phyloP scores from a whole-genome alignment of 35 echinoderm and acorn worm species.

The Antedon bifida region DNA sequence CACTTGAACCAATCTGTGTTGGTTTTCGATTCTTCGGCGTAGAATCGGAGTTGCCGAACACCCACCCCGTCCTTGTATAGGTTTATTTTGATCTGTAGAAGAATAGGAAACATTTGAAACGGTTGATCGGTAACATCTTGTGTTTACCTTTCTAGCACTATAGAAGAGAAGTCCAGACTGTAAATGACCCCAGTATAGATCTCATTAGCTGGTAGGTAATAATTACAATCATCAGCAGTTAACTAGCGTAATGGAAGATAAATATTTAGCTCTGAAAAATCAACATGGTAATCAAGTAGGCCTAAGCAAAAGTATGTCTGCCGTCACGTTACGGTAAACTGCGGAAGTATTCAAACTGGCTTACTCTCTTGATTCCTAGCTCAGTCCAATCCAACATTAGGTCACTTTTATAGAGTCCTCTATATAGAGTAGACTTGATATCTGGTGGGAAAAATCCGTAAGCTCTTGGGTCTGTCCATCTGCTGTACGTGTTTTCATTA shows the following conservation, averaged over 20 bases:
- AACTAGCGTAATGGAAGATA: too few species aligned
- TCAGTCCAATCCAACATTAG: background rate
- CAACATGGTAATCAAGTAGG: too few species aligned
- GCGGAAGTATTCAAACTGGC: too few species aligned
- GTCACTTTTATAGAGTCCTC: background rate
- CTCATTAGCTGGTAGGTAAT: too few species aligned
- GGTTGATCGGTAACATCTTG: background rate
- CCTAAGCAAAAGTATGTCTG: too few species aligned
- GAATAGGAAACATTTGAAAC: background rate
- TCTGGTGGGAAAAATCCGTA: background rate
- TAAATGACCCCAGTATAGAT: too few species aligned
- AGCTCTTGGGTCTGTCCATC: constrained; percentile 12
- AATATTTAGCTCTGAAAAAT: too few species aligned
- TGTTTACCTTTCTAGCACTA: too few species aligned
- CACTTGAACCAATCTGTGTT: constrained; percentile 39
- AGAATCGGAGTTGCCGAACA: constrained; percentile 11
- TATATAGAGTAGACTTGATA: background rate
- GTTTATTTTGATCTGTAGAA: constrained; percentile 39
- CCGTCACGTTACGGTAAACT: too few species aligned
- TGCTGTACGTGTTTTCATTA: constrained; percentile 2
- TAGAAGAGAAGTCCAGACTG: too few species aligned
- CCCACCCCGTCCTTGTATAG: constrained; percentile 19
- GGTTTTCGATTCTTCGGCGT: background rate
- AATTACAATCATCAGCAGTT: too few species aligned
- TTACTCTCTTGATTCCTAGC: background rate